Conservation (phyloP, 2,797 vertebrate genomes). For the Odontamblyopus rebecca region DNA sequence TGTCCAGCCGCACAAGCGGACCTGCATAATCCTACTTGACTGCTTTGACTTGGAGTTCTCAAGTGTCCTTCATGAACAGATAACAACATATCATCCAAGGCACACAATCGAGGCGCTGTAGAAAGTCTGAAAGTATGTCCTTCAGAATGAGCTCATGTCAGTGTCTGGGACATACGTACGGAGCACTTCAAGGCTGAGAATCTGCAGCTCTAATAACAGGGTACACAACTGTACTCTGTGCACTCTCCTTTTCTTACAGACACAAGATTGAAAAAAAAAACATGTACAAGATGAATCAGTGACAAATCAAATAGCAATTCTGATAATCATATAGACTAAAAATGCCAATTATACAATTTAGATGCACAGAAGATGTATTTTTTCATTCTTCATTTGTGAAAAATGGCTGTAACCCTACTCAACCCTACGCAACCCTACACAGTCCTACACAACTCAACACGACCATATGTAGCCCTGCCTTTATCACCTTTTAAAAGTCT, state of each 20-base stretch:
- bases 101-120: slow-evolving; percentile 48
- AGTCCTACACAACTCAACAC: too few relatives aligned
- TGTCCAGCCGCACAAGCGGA: slow-evolving; percentile 21
- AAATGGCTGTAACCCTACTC: too few relatives aligned
- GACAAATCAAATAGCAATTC: slow-evolving; percentile 43
- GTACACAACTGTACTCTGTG: slow-evolving; percentile 34
- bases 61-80: slow-evolving; percentile 46
- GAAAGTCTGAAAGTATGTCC: slow-evolving; percentile 67
- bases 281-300: slow-evolving; percentile 52
- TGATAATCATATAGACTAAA: not conserved
- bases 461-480: too few relatives aligned
- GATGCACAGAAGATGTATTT: not conserved
- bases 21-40: slow-evolving; percentile 10
- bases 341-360: slow-evolving; percentile 9
- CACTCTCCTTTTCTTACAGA: slow-evolving; percentile 38
- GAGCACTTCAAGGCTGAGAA: slow-evolving; percentile 56
- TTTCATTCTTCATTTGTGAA: not conserved
- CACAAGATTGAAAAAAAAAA: slow-evolving; percentile 16
- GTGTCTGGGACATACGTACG: slow-evolving; percentile 58
- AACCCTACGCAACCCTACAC: too few relatives aligned
- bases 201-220: slow-evolving; percentile 47
- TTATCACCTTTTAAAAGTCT: too few relatives aligned
- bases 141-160: slow-evolving; percentile 62
- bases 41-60: slow-evolving; percentile 41
- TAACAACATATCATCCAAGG: slow-evolving; percentile 38